These are phyloP conservation scores for Sparidentex hasta DNA, from an alignment of 2,797 vertebrate genomes.

Conservation along the genomic window DNA sequence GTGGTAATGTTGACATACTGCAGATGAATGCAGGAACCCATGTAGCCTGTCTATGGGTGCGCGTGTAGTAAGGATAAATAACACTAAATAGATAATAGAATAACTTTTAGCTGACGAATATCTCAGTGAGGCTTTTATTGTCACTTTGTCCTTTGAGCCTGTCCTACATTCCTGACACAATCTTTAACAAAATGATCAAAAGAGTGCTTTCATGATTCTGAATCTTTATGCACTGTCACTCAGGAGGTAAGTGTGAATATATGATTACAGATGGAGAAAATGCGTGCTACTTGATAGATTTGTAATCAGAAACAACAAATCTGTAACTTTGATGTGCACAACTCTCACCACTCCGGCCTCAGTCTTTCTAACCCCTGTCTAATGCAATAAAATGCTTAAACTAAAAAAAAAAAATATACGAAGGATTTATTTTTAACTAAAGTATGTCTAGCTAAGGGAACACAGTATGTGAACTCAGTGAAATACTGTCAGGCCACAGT, in stretches of 20 bases:
- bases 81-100: neutral
- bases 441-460: neutral
- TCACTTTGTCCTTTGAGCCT: neutral
- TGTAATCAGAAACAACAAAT: neutral
- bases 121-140: neutral
- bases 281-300: slow-evolving; percentile 2
- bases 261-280: slow-evolving; percentile 9
- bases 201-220: slow-evolving; percentile 20
- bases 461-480: slow-evolving; percentile 6
- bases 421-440: slow-evolving; percentile 41
- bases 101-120: neutral
- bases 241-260: slow-evolving; percentile 7
- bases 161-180: slow-evolving; percentile 30
- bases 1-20: too few species aligned
- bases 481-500: slow-evolving; percentile 21
- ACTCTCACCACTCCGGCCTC: slow-evolving; percentile 13
- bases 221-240: slow-evolving; percentile 18
- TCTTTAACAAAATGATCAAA: slow-evolving; percentile 47
- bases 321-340: neutral
- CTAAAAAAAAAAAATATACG: neutral
- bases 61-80: neutral
- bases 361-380: slow-evolving; percentile 25
- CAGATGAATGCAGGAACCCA: neutral
- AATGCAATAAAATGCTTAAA: slow-evolving; percentile 40
- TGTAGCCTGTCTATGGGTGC: neutral